Evolutionary conservation across 2,113 vertebrate genomes (phyloP), one percentile per base, ranked within the genome.

Genomic region (Thamnophis sirtalis): DNA sequence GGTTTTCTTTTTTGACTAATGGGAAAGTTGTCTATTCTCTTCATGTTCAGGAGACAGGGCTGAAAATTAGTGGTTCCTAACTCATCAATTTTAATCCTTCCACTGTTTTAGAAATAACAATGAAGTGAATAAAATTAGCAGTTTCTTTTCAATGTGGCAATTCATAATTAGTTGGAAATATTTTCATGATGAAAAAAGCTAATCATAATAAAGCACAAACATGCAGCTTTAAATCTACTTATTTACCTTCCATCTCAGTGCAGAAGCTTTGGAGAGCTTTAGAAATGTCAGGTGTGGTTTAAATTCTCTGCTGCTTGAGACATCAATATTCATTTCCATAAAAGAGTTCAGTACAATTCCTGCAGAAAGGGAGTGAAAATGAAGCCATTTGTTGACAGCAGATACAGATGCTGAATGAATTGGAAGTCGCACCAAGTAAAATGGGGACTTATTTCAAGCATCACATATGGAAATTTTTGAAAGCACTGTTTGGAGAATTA

Each of bases 251-350:
- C 92, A 95, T 93, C 92, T 97, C 43, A 96, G 53, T 0, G 91
- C 95, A 91, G 95, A 92, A 60, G 68, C 95, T 96, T 96, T 97
- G 73, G 95, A 96, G 4, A 96, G 96, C 93, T 97, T 94, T 86
- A 97, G 89, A 90, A 97, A 95, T 26, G 92, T 97, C 94, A 97
- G 96, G 91, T 97, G 97, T 90, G 97, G 96, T 55, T 93, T 96
- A 93, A 97, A 98, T 50, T 91, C 90, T 84, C 96, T 97, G 63
- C 94, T 97, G 68, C 92, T 96, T 73, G 92, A 94, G 87, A 96
- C 54, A 43, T 96, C 28, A 0, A 94, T 87, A 88, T 93, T 96
- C 94, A 93, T 94, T 91, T 96, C 91, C 28, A 2, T 56, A 91
- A 97, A 97, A 60, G 93, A 93, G 87, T 93, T 93, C 92, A 95